A percentile compares a stretch with the other conserved stretches of the same genome.
phyloP scores from a whole-genome alignment of 2,888 invertebrate genomes.

The Alloscopus bannaensis region DNA sequence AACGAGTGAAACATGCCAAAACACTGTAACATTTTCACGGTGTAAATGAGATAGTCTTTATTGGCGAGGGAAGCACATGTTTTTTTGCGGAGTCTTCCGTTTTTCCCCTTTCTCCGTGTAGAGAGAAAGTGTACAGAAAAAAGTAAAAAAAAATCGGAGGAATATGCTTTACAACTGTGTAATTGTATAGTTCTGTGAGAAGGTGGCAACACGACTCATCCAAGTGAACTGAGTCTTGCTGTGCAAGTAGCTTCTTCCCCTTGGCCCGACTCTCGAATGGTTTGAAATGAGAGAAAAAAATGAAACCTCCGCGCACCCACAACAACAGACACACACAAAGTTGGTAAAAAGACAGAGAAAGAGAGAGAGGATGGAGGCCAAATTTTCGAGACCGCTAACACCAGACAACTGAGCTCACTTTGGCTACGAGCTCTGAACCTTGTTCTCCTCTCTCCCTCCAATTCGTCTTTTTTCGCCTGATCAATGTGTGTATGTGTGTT shows the following conservation, averaged over 20 bases:
- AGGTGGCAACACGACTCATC: slow-evolving; percentile 54
- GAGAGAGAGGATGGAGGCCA: too few relatives aligned
- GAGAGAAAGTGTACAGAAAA: background rate
- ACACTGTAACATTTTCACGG: slow-evolving; percentile 59
- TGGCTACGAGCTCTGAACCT: slow-evolving; percentile 54
- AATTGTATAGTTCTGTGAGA: slow-evolving; percentile 7
- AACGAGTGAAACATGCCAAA: slow-evolving; percentile 63
- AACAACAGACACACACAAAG: slow-evolving; percentile 40
- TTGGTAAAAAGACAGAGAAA: too few relatives aligned
- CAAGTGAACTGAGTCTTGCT: slow-evolving; percentile 60
- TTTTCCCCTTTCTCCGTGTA: slow-evolving; percentile 2
- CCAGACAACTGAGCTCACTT: slow-evolving; percentile 64
- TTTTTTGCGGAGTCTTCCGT: background rate
- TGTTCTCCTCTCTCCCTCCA: slow-evolving; percentile 48
- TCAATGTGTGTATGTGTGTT: background rate
- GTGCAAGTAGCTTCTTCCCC: slow-evolving; percentile 57
- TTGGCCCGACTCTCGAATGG: slow-evolving; percentile 47
- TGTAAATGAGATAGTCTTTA: slow-evolving; percentile 55
- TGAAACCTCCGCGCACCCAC: slow-evolving; percentile 27
- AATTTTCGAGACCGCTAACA: slow-evolving; percentile 58
- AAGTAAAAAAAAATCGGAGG: too few relatives aligned
- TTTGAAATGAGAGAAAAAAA: slow-evolving; percentile 60
- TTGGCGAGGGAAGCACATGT: slow-evolving; percentile 47
- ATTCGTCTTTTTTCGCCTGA: slow-evolving; percentile 19
- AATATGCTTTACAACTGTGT: too few relatives aligned